A percentile compares a stretch with the other conserved stretches of the same genome.
Evolutionary conservation across 2,113 vertebrate genomes (phyloP).

Genomic region (Cyphomyrus discorhynchus): DNA sequence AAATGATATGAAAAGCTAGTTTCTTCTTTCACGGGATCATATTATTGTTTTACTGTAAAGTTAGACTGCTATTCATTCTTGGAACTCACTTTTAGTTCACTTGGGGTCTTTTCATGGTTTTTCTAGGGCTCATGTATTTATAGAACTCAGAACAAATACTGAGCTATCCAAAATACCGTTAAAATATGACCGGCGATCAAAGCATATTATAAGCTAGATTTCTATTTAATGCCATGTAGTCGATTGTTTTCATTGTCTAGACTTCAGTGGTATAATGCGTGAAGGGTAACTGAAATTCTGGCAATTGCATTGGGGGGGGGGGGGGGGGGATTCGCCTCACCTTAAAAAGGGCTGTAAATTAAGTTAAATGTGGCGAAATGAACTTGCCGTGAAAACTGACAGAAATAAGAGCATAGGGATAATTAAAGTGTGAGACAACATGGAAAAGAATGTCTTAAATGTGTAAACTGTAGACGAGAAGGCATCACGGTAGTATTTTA

Average conservation of each 20-base stretch:
- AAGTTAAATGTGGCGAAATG: background rate
- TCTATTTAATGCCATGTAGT: background rate
- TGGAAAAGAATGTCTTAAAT: background rate
- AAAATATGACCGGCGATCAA: background rate
- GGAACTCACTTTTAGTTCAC: background rate
- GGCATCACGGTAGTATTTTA: conserved; percentile 22
- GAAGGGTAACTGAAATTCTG: background rate
- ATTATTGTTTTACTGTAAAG: background rate
- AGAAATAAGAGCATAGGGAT: background rate
- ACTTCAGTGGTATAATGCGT: background rate
- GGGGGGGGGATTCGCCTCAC: no score
- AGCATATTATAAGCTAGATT: background rate
- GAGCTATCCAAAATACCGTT: background rate
- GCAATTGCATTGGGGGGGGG: background rate
- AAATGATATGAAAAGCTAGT: background rate
- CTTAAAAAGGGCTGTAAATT: background rate
- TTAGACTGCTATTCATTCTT: conserved; percentile 1
- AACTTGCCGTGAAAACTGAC: background rate
- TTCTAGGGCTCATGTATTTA: background rate
- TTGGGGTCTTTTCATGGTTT: background rate
- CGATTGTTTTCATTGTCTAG: background rate
- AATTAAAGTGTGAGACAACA: background rate
- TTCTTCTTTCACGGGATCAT: background rate
- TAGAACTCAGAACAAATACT: background rate
- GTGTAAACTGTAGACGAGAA: conserved; percentile 15